A percentile compares a stretch with the other conserved stretches of the same genome.
phyloP scores from a whole-genome alignment of 2,797 vertebrate species.

The Chanos chanos region DNA sequence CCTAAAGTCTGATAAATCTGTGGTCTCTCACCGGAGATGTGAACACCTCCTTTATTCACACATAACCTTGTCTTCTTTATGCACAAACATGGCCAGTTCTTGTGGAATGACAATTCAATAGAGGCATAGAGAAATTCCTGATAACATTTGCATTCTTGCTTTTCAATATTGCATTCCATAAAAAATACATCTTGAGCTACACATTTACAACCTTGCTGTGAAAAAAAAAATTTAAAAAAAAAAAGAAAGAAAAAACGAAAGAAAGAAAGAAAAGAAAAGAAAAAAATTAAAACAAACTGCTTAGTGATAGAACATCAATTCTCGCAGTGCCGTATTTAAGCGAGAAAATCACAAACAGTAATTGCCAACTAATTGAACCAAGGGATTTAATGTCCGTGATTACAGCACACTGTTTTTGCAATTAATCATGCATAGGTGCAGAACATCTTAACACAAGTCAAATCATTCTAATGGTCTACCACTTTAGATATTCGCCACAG shows the following conservation, averaged over 20 bases:
- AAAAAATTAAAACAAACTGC: constrained; percentile 21
- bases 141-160: too few relatives aligned
- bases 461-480: constrained; percentile 32
- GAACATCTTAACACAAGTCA: constrained; percentile 28
- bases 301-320: constrained; percentile 29
- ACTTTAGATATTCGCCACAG: constrained; percentile 38
- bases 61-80: too few relatives aligned
- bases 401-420: constrained; percentile 34
- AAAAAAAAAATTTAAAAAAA: background rate
- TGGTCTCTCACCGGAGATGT: background rate
- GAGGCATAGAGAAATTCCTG: too few relatives aligned
- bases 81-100: too few relatives aligned
- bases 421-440: constrained; percentile 38
- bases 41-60: constrained; percentile 9
- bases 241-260: background rate
- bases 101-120: too few relatives aligned
- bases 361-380: constrained; percentile 38
- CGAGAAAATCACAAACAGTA: constrained; percentile 30
- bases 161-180: too few relatives aligned
- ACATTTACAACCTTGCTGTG: too few relatives aligned
- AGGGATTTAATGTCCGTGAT: constrained; percentile 43
- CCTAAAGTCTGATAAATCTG: background rate
- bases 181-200: too few relatives aligned
- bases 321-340: constrained; percentile 32
- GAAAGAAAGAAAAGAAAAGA: background rate